Base-by-base conservation (phyloP, 2,797 vertebrate genomes). In the Enteromius treurensis region DNA sequence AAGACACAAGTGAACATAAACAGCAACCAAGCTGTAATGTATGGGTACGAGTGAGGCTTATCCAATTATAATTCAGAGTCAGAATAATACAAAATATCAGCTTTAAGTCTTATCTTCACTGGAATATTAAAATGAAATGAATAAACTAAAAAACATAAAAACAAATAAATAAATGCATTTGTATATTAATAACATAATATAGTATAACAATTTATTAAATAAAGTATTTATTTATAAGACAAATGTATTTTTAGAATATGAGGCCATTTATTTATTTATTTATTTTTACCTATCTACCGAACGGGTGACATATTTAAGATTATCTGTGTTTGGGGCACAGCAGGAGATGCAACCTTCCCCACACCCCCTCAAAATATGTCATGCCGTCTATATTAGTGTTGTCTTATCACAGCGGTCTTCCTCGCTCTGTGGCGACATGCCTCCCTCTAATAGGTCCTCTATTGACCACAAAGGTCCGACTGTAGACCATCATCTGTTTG, bases 381-480 rank as follows among this genome's bases (percentile, higher is more conserved):
- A 70, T 81, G 40, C 42, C 1, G 3, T 62, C 7, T 40, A 76
- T 64, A 77, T 82, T 70, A 32, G 67, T 34, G 3, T 49, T 74
- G 75, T 82, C 64, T 69, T 74, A 76, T 80, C 58, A 29, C 51
- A 76, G 62, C 77, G 15, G 77, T 69, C 42, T 42, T 42, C 47
- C 65, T 13, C 19, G 15, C 53, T 64, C 45, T 45, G 37, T 40
- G 42, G 15, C 14, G 62, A 60, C 71, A 68, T n/a, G 74, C 40
- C 23, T 69, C 11, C 32, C 53, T 64, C 34, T 78, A 55, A 82
- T 26, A 86, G 70, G 49, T 51, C 53, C 45, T 62, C 32, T 60
- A 73, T 45, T 55, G n/a, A 81, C 53, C 85, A 64, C 76, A 83
- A 53, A 82, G 65, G 51, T 65, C 68, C 79, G 65, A 79, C 75